A percentile compares a stretch with the other conserved stretches of the same genome.
Evolutionary conservation across 2,797 vertebrate species (phyloP).

Genomic region (Channallabes apus): DNA sequence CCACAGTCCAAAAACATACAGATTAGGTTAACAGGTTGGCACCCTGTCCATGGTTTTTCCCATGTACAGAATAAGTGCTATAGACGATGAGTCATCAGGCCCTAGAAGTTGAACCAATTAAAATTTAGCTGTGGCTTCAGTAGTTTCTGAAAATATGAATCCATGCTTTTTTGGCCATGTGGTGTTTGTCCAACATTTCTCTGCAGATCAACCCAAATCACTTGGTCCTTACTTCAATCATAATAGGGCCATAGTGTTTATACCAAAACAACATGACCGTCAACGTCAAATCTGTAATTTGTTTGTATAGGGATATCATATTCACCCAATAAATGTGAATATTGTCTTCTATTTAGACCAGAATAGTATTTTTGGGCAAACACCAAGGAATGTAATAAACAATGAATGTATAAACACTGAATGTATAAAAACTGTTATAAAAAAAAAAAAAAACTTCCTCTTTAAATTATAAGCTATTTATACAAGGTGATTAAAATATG

Average conservation of each 20-base stretch:
- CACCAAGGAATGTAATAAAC: background rate
- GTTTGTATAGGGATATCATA: background rate
- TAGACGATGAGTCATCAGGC: too few species aligned
- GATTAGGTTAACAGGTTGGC: too few species aligned
- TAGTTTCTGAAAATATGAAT: too few species aligned
- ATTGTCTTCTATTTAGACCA: background rate
- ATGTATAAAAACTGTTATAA: background rate
- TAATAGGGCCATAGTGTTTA: background rate
- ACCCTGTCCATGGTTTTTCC: too few species aligned
- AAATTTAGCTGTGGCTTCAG: too few species aligned
- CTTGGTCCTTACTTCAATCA: background rate
- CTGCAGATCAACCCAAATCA: background rate
- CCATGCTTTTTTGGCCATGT: background rate
- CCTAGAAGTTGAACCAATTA: too few species aligned
- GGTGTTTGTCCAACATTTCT: background rate
- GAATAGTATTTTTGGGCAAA: background rate
- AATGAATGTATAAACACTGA: too few species aligned
- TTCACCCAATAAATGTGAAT: background rate
- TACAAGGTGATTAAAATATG: background rate
- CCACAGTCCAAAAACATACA: too few species aligned
- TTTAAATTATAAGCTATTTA: background rate
- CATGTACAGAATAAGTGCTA: too few species aligned
- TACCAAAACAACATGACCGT: background rate
- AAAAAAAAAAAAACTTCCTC: background rate
- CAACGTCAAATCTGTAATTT: too few species aligned